Base-by-base conservation (phyloP, 2,113 vertebrate species). In the Ciconia maguari region DNA sequence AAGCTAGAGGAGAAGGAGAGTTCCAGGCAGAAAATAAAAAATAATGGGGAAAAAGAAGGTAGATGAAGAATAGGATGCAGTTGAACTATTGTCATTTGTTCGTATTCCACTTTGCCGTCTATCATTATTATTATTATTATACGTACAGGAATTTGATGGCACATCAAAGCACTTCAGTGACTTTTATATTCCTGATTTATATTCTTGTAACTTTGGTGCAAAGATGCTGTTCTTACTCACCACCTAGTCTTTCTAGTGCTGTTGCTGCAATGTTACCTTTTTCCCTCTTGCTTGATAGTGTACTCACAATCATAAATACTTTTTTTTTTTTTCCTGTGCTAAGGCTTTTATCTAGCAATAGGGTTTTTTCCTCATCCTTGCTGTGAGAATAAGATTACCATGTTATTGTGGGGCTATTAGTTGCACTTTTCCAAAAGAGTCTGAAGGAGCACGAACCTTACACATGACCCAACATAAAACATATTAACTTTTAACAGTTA, bases 281-380 rank as follows among this genome's bases (percentile, higher is more conserved):
- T 4, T 0, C 3, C 7, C 32, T 20, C 4, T 64, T 32, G 2
- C 57, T 74, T 62, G 20, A n/a, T 14, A 52, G 34, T 1, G 0
- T 38, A 19, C 9, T 26, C 4, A 3, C 6, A 46, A n/a, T 21
- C 21, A 71, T 29, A 41, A 87, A 61, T 26, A 5, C 4, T 32
- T 12, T 15, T 38, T 76, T 38, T 38, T 76, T 27, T 57, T 52
- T 44, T 25, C 5, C 34, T 34, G 14, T 71, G 16, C 22, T 22
- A 38, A 58, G n/a, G 29, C 38, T 69, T 76, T 83, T 57, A 7
- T 55, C 30, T 83, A 90, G 11, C 7, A 60, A 1, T 15, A 57
- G 25, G 18, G 0, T 7, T 24, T 5, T 5, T 34, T 5, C 32
- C 5, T 22, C 30, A 22, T 61, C 10, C 24, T 55, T 90, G 11